These are phyloP conservation scores for Dinoponera quadriceps DNA, from an alignment of 1,140 invertebrate genomes.

Conservation along the genomic window DNA sequence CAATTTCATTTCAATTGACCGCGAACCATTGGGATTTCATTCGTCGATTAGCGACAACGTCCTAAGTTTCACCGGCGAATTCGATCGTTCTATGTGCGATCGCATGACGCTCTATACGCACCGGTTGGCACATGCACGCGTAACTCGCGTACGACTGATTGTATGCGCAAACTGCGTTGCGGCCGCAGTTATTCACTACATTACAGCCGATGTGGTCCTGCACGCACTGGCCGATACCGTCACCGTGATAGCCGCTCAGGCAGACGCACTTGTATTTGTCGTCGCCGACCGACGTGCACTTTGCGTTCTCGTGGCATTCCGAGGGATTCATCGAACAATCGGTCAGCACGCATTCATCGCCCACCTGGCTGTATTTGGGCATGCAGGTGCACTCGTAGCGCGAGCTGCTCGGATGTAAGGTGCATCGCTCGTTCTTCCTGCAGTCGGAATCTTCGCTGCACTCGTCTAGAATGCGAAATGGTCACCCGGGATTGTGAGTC, in stretches of 20 bases:
- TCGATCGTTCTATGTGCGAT: neutral
- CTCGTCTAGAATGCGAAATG: constrained; percentile 83
- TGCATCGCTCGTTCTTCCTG: constrained; percentile 91
- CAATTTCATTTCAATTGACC: too few species aligned
- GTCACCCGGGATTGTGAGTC: neutral
- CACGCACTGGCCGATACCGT: constrained; percentile 89
- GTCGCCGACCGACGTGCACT: constrained; percentile 86
- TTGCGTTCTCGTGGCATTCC: constrained; percentile 88
- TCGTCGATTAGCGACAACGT: neutral
- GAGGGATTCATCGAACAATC: constrained; percentile 82
- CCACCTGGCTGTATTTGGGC: constrained; percentile 85
- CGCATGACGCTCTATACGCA: constrained; percentile 70
- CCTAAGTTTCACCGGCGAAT: neutral
- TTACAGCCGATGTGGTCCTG: constrained; percentile 91
- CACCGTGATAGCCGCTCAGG: constrained; percentile 91
- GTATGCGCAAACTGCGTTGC: constrained; percentile 93
- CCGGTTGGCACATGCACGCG: constrained; percentile 86
- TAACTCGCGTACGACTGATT: constrained; percentile 86
- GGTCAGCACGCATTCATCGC: constrained; percentile 86
- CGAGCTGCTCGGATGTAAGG: constrained; percentile 86
- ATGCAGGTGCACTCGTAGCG: constrained; percentile 90
- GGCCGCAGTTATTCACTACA: constrained; percentile 92
- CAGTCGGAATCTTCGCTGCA: constrained; percentile 91
- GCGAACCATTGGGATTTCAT: too few species aligned
- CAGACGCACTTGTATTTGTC: constrained; percentile 91